Base-by-base conservation (phyloP, 2,797 vertebrate genomes). In the Anguilla megastoma region DNA sequence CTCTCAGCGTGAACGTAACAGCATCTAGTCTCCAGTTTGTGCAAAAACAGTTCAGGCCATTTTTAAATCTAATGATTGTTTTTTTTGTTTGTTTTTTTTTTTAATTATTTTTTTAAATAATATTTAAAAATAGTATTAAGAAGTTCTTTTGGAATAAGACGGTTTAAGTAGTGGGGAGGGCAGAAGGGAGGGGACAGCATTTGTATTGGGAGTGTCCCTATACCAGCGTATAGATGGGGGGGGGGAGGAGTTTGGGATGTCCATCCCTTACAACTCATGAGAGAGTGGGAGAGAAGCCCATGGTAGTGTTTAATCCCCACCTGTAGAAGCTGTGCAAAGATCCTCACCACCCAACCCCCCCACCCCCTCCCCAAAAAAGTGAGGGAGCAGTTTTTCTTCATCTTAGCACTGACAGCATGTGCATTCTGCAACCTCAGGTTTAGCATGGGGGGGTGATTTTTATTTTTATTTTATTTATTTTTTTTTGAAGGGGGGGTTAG, bases 31-130 rank as follows among this genome's bases (percentile, higher is more conserved):
- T 89, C 88, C 94, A 93, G 93, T 94, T 92, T 93, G 94, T 95
- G 94, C 93, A 93, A 90, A 82, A 94, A 95, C 95, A 96, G 95
- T 95, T 93, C 95, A 94, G 92, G 95, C 94, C 95, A 92, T 89
- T 87, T 66, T 50, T 69, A 50, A 84, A 56, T 56, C 48, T 48
- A 48, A 48, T 41, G 36, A 79, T 82, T 76, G 71, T 76, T 80
- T 48, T 80, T 48, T 48, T 50, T 45, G 1, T 36, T 41, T 21
- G 21, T 41, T 0, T 6, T 41, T 16, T 14, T 41, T 41, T 36
- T 6, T 41, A 21, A 50, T 48, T 82, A 41, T 71, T 71, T 71
- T 63, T 71, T 79, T 5, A 79, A 79, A 79, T 79, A 41, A 45
- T 41, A 79, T 76, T 41, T 41, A 79, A 79, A 79, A 86, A 89